Conservation (phyloP, 2,797 vertebrate genomes). For the Hemibagrus guttatus region DNA sequence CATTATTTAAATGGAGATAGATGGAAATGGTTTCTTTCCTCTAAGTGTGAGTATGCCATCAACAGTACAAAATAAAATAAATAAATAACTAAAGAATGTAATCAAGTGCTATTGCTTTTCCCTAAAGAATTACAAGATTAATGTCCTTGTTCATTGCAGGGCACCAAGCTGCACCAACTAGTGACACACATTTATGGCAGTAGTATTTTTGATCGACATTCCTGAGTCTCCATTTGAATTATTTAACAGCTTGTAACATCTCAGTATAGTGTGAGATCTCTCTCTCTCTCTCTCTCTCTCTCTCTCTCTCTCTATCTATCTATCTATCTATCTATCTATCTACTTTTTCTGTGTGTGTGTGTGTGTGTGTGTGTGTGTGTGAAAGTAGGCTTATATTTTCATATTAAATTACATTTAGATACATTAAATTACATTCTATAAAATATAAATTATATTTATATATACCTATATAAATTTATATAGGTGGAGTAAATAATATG, state of each 20-base stretch:
- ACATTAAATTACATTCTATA: no score
- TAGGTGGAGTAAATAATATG: no score
- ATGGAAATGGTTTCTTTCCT: slow-evolving; percentile 30
- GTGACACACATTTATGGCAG: slow-evolving; percentile 77
- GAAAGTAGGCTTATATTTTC: background rate
- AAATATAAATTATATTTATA: no score
- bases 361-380: background rate
- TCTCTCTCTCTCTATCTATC: slow-evolving; percentile 33
- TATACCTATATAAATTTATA: no score
- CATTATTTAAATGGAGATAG: slow-evolving; percentile 50
- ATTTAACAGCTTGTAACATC: slow-evolving; percentile 73
- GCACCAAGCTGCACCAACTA: slow-evolving; percentile 69
- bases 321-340: background rate
- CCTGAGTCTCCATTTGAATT: slow-evolving; percentile 80
- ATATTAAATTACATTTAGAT: background rate
- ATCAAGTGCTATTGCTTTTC: slow-evolving; percentile 68
- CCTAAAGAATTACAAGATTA: slow-evolving; percentile 78
- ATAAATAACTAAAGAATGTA: slow-evolving; percentile 67
- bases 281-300: slow-evolving; percentile 23
- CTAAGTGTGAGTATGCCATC: slow-evolving; percentile 42
- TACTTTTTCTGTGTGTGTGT: background rate
- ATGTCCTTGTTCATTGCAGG: slow-evolving; percentile 78
- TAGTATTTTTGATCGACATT: slow-evolving; percentile 84
- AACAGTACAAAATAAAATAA: slow-evolving; percentile 47
- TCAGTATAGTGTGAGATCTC: background rate